These are phyloP conservation scores for Myrmecobius fasciatus DNA, from an alignment of 2,113 vertebrate genomes.

Conservation along the genomic window DNA sequence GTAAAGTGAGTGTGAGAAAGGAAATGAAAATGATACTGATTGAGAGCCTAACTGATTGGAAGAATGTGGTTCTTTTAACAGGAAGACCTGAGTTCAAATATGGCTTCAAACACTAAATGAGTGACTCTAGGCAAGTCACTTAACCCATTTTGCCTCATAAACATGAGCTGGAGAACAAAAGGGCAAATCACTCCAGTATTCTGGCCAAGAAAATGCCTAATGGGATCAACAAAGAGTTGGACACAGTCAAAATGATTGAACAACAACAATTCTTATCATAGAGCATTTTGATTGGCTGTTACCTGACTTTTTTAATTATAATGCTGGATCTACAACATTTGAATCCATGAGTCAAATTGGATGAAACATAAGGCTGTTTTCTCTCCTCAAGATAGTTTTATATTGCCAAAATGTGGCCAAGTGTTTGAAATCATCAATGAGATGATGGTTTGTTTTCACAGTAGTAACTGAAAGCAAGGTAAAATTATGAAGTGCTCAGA, in stretches of 20 bases:
- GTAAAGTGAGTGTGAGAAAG: neutral
- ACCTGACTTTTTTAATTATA: neutral
- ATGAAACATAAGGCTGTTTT: neutral
- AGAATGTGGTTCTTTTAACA: neutral
- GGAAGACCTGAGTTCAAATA: too few relatives aligned
- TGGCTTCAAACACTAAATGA: too few relatives aligned
- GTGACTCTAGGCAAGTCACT: too few relatives aligned
- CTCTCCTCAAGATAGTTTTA: neutral
- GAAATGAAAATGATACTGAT: neutral
- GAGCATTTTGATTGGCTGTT: neutral
- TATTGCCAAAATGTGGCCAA: neutral
- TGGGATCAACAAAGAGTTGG: too few relatives aligned
- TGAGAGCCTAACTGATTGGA: neutral
- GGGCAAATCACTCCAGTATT: too few relatives aligned
- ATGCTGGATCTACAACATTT: neutral
- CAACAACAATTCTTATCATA: too few relatives aligned
- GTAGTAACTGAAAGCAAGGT: neutral
- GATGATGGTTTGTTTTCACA: neutral
- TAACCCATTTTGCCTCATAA: too few relatives aligned
- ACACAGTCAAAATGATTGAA: too few relatives aligned
- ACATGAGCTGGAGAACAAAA: too few relatives aligned
- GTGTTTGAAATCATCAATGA: neutral
- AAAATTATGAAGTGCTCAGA: neutral
- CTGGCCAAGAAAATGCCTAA: too few relatives aligned
- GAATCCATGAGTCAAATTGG: neutral